These are phyloP conservation scores for Notodonta dromedarius DNA, from an alignment of 2,888 invertebrate genomes.

Conservation along the genomic window DNA sequence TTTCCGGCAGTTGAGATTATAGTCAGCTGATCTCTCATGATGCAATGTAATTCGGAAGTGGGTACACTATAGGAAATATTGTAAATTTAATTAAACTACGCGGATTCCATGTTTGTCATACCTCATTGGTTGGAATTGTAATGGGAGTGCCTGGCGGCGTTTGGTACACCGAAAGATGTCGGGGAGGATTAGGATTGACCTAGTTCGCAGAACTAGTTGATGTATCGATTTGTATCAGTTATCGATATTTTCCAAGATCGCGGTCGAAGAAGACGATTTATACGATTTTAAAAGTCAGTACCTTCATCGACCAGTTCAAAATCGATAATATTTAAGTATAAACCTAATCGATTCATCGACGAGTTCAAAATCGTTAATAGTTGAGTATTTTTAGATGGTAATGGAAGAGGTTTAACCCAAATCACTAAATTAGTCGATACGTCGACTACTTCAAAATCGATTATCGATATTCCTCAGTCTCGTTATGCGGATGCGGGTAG, in stretches of 20 bases:
- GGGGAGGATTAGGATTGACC: not conserved
- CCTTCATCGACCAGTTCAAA: not conserved
- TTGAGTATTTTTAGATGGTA: no score
- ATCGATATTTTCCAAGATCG: not conserved
- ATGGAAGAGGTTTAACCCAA: not conserved
- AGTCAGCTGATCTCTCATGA: no score
- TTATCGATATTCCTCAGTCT: not conserved
- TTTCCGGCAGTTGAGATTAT: no score
- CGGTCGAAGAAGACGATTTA: not conserved
- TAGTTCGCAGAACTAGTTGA: not conserved
- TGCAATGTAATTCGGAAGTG: no score
- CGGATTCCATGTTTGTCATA: no score
- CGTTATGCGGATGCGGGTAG: conserved; percentile 1
- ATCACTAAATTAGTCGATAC: not conserved
- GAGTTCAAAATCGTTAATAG: not conserved
- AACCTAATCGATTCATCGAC: not conserved
- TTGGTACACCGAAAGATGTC: not conserved
- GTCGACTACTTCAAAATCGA: not conserved
- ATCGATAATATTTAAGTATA: not conserved
- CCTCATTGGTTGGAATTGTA: not conserved
- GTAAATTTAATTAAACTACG: no score
- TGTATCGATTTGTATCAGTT: not conserved
- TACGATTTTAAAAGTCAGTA: not conserved
- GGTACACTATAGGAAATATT: no score
- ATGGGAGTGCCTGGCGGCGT: not conserved